Base-by-base conservation (phyloP, 2,113 vertebrate species). In the Scalopus aquaticus region DNA sequence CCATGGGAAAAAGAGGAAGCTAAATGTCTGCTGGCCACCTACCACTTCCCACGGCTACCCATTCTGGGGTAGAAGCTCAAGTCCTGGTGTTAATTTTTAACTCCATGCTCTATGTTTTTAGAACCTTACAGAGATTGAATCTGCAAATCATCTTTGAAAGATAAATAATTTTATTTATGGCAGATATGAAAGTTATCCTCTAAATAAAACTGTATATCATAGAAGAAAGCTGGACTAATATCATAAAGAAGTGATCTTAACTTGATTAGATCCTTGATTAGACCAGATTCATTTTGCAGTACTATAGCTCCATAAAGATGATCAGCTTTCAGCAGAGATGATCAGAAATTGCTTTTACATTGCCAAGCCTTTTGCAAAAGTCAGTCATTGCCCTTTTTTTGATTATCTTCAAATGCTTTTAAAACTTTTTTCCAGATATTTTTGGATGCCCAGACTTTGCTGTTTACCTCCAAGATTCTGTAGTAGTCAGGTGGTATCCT, bases 161-260 rank as follows among this genome's bases (percentile, higher is more conserved):
- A 22, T 15, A 37, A 64, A 64, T 28, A 85, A 97, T 97, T 98
- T 96, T 97, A 91, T 88, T 69, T 76, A 32, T 0, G 13, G 32
- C 26, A 73, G 88, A 87, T 88, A 4, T 65, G 94, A 76, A 96
- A 92, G 73, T 96, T 65, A 91, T 67, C 70, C 78, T 42, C 32
- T 35, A 10, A 97, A 97, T 35, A 10, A 97, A 97, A 94, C 81
- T 73, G 80, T 93, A 74, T 97, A 80, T 93, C 24, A 87, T 93
- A 95, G 95, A 89, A 56, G 92, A 95, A 96, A 91, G 82, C 95
- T 4, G 89, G 82, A 77, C 90, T 97, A 97, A 94, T 96, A 93
- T 78, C 32, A 30, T 1, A 5, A 65, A 95, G 86, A 92, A 88
- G 94, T 73, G 95, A 95, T 87, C 65, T 96, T 95, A 96, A 96